Evolutionary conservation across 2,797 vertebrate species (phyloP).

Genomic region (Oophaga sylvatica): DNA sequence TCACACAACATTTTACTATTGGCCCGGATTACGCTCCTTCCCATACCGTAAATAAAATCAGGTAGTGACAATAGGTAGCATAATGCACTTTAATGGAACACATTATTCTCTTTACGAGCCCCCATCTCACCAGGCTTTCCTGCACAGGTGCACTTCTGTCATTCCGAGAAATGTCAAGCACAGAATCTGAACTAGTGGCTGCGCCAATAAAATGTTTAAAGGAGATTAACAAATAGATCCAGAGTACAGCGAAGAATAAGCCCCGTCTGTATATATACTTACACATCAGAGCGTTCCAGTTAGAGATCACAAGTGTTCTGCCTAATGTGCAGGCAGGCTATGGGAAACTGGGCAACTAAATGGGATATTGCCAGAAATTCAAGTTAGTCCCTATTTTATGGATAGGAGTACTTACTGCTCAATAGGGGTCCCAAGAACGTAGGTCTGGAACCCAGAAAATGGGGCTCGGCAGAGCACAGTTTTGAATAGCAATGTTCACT

Average conservation of each 20-base stretch:
- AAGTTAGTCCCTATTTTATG: no score
- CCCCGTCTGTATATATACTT: neutral
- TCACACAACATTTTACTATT: constrained; percentile 23
- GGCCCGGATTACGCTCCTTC: constrained; percentile 23
- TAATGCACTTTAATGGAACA: constrained; percentile 29
- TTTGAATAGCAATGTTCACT: no score
- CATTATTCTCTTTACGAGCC: constrained; percentile 37
- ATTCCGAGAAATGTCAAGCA: neutral
- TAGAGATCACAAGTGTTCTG: neutral
- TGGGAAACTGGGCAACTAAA: neutral
- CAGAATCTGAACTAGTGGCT: constrained; percentile 11
- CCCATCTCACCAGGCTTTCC: constrained; percentile 14
- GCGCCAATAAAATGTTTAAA: constrained; percentile 9
- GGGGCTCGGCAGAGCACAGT: no score
- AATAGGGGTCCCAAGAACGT: no score
- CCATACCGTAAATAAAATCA: constrained; percentile 24
- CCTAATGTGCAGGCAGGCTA: neutral
- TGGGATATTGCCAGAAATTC: neutral
- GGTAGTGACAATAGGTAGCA: constrained; percentile 32
- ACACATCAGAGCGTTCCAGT: neutral
- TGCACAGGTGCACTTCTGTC: constrained; percentile 35
- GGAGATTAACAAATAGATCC: constrained; percentile 30
- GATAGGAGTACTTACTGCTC: no score
- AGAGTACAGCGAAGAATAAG: neutral
- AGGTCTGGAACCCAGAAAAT: no score